phyloP scores from a whole-genome alignment of 2,888 invertebrate genomes.

The Pocota personata region DNA sequence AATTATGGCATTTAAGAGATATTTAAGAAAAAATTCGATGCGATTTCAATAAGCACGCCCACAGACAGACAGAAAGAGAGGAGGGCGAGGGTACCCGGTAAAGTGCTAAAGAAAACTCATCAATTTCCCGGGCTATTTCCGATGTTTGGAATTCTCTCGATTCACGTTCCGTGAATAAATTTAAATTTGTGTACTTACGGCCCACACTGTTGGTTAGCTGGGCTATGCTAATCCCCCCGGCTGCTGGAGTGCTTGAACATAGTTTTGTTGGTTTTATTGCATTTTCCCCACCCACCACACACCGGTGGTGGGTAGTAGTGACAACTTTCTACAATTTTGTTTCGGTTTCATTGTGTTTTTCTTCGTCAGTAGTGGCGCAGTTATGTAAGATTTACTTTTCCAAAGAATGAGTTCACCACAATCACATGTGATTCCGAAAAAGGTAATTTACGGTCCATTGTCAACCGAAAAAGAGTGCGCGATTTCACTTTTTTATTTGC shows the following conservation, averaged over 20 bases:
- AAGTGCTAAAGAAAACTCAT: conserved; percentile 11
- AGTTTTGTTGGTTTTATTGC: conserved; percentile 10
- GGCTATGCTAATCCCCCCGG: conserved; percentile 4
- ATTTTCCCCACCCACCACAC: not conserved
- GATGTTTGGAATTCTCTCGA: not conserved
- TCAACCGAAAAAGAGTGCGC: not conserved
- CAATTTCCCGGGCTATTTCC: conserved; percentile 50
- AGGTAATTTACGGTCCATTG: conserved; percentile 11
- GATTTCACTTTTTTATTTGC: conserved; percentile 37
- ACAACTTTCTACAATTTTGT: conserved; percentile 11
- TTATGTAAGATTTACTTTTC: conserved; percentile 17
- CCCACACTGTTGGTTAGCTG: conserved; percentile 1
- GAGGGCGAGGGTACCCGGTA: not conserved
- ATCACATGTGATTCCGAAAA: conserved; percentile 3
- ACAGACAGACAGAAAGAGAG: not conserved
- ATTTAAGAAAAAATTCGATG: conserved; percentile 5
- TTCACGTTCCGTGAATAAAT: conserved; percentile 12
- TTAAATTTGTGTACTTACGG: not conserved
- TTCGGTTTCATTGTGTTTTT: not conserved
- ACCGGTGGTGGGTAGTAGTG: not conserved
- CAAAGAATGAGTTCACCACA: not conserved
- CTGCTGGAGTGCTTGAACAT: not conserved
- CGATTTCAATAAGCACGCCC: not conserved
- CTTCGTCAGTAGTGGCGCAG: not conserved
- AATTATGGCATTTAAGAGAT: conserved; percentile 44